These are phyloP conservation scores for Mormyrus proboscirostris DNA, from an alignment of 2,797 vertebrate genomes.

Conservation along the genomic window DNA sequence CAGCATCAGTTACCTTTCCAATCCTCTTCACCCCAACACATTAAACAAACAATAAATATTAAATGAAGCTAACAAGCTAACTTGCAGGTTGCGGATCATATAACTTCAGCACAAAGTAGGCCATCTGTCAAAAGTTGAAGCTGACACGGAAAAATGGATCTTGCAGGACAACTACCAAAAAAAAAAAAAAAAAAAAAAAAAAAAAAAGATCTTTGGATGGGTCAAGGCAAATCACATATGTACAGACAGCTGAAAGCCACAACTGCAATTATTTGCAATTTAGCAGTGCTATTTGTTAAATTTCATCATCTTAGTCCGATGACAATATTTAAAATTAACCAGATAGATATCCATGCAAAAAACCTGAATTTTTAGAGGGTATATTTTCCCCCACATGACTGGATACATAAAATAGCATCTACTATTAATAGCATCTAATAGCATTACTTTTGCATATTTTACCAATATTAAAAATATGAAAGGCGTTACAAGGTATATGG, in stretches of 20 bases:
- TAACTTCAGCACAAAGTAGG: constrained; percentile 4
- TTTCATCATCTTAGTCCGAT: background rate
- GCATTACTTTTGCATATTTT: background rate
- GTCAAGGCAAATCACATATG: background rate
- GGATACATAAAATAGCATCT: background rate
- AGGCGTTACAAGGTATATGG: background rate
- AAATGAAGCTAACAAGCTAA: constrained; percentile 10
- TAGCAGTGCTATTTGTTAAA: background rate
- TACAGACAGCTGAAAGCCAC: background rate
- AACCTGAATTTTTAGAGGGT: background rate
- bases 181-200: background rate
- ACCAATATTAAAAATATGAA: background rate
- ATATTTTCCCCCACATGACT: background rate
- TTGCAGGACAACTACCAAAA: background rate
- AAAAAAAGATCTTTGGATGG: background rate
- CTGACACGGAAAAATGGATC: background rate
- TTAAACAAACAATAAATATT: constrained; percentile 10
- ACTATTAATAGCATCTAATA: background rate
- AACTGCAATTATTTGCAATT: background rate
- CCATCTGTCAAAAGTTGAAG: background rate
- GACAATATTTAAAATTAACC: background rate
- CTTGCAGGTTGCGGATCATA: constrained; percentile 6
- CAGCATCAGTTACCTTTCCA: background rate
- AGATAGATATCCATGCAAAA: background rate
- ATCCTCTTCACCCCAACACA: constrained; percentile 11